phyloP scores from a whole-genome alignment of 1,140 invertebrate species.

The Colletes gigas region DNA sequence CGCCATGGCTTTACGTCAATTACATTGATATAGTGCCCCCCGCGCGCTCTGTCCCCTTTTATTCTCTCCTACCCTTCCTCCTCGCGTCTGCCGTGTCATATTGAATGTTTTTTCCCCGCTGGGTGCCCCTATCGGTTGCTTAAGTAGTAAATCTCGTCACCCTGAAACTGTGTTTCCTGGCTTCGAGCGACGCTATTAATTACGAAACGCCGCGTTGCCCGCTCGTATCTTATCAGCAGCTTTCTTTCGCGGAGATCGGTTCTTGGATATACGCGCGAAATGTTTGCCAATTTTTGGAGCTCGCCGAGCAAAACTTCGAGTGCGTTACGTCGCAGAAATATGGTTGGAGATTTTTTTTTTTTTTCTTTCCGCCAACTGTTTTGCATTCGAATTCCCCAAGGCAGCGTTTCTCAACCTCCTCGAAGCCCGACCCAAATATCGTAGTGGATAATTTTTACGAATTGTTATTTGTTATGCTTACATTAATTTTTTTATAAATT shows the following conservation, averaged over 20 bases:
- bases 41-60: constrained; percentile 31
- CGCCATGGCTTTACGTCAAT: constrained; percentile 67
- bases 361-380: too few relatives aligned
- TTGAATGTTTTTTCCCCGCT: constrained; percentile 16
- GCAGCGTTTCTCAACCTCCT: too few relatives aligned
- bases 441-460: too few relatives aligned
- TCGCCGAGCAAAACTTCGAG: not conserved
- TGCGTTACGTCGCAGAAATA: not conserved
- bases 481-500: too few relatives aligned
- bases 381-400: too few relatives aligned
- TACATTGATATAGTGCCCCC: constrained; percentile 69
- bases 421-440: too few relatives aligned
- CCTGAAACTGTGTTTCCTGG: constrained; percentile 6
- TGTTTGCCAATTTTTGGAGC: not conserved
- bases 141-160: constrained; percentile 40
- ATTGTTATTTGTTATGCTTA: too few relatives aligned
- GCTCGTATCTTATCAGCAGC: constrained; percentile 15
- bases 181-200: constrained; percentile 15
- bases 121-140: constrained; percentile 17
- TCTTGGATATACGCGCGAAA: not conserved
- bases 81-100: constrained; percentile 23
- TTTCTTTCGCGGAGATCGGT: not conserved
- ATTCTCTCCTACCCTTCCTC: constrained; percentile 18
- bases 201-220: not conserved
- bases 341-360: too few relatives aligned